Base-by-base conservation (phyloP, 2,113 vertebrate genomes). In the Grantiella picta region DNA sequence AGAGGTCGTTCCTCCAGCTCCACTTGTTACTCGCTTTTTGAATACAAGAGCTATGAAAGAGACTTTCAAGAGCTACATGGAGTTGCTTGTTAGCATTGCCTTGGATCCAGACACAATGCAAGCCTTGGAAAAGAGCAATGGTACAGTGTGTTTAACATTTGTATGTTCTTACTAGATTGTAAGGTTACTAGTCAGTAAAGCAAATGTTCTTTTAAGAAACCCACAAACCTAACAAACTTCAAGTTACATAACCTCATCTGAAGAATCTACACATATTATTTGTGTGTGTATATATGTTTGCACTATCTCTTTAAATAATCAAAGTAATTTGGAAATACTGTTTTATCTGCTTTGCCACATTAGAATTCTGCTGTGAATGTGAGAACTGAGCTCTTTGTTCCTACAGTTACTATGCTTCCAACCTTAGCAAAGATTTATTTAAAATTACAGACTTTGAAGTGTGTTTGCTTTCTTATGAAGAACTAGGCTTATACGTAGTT, bases 21-120 rank as follows among this genome's bases (percentile, higher is more conserved):
- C 99, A 2, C 98, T 99, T 85, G 98, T 98, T 68, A 98, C 99
- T 68, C 99, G 99, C 14, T 98, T 99, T 95, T 98, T 99, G 92
- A 99, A 99, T 96, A 99, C 99, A 54, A 98, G 99, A 97, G 99
- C 99, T 71, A 99, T 99, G 99, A 99, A 99, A 95, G 99, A 99
- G 82, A 99, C 99, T 31, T 99, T 99, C 95, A 99, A 98, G 97
- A 99, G 99, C 98, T 99, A 99, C 70, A 98, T 99, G 97, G 99
- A 99, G 94, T 97, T 99, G 91, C 99, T 99, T 59, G 98, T 99
- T 96, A 99, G 99, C 90, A 97, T 99, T 82, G 99, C 98, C 83
- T 97, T 99, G 96, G 99, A 99, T 35, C 98, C 99, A 77, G 99
- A 99, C 87, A 98, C 99, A 72, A 98, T 99, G 98, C 98, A 98